A percentile compares a stretch with the other conserved stretches of the same genome.
These are phyloP conservation scores for Rhineura floridana DNA, from an alignment of 2,113 vertebrate genomes.

Conservation along the genomic window DNA sequence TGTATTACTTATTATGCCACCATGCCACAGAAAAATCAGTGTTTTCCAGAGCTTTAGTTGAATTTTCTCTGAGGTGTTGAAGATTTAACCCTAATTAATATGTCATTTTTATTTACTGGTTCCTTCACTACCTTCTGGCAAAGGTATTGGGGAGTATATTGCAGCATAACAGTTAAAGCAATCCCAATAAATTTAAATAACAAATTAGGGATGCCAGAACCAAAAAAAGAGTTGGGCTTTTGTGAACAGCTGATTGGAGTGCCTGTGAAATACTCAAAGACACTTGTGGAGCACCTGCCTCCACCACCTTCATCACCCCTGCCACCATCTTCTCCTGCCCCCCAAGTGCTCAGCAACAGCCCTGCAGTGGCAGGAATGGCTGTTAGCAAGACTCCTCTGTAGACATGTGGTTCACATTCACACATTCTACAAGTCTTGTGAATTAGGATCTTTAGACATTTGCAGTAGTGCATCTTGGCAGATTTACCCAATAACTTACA, in stretches of 20 bases:
- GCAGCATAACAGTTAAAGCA: not conserved
- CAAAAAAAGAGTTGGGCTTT: not conserved
- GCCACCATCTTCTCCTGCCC: not conserved
- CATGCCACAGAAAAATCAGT: slow-evolving; percentile 21
- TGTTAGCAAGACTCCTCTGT: no score
- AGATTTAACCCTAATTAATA: not conserved
- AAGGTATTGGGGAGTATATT: not conserved
- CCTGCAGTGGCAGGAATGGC: not conserved
- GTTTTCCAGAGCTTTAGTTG: not conserved
- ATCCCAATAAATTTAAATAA: slow-evolving; percentile 18
- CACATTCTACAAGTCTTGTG: no score
- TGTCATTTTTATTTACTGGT: slow-evolving; percentile 20
- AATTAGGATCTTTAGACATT: no score
- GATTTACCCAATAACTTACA: no score
- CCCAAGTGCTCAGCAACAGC: not conserved
- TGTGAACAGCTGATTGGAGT: not conserved
- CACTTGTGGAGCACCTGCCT: not conserved
- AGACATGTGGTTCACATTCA: no score
- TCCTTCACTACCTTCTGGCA: not conserved
- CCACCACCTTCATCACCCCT: not conserved
- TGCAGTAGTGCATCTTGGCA: no score
- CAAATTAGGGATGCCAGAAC: not conserved
- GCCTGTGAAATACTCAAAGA: not conserved
- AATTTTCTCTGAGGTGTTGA: slow-evolving; percentile 3
- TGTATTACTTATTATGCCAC: slow-evolving; percentile 18